Conservation (phyloP, 2,113 vertebrate genomes). For the Colossoma macropomum region DNA sequence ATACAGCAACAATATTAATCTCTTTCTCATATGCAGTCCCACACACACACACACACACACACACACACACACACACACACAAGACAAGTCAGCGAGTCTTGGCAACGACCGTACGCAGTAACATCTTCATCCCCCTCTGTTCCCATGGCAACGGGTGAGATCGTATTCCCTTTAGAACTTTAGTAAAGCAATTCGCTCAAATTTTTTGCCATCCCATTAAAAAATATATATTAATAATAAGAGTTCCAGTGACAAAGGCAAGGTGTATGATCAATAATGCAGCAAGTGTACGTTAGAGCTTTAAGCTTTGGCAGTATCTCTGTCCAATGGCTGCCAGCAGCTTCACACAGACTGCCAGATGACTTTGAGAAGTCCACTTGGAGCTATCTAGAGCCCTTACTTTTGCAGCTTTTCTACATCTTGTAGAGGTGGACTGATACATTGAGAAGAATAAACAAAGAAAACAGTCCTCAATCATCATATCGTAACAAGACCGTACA, state of each 20-base stretch:
- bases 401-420: neutral
- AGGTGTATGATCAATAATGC: constrained; percentile 76
- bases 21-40: constrained; percentile 39
- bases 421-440: neutral
- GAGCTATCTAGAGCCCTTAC: constrained; percentile 5
- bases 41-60: constrained; percentile 38
- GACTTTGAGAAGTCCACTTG: neutral
- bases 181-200: constrained; percentile 56
- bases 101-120: constrained; percentile 72
- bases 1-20: constrained; percentile 57
- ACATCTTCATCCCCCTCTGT: constrained; percentile 81
- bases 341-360: neutral
- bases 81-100: constrained; percentile 58
- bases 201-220: constrained; percentile 13
- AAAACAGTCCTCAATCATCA: neutral
- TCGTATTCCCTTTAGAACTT: constrained; percentile 79
- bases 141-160: constrained; percentile 81
- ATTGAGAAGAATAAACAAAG: neutral
- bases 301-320: neutral
- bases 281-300: constrained; percentile 57
- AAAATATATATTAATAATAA: constrained; percentile 1
- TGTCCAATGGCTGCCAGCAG: neutral
- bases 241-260: constrained; percentile 72
- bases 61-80: constrained; percentile 38
- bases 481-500: neutral